Evolutionary conservation across 2,113 vertebrate species (phyloP).

Genomic region (Cheirogaleus medius): DNA sequence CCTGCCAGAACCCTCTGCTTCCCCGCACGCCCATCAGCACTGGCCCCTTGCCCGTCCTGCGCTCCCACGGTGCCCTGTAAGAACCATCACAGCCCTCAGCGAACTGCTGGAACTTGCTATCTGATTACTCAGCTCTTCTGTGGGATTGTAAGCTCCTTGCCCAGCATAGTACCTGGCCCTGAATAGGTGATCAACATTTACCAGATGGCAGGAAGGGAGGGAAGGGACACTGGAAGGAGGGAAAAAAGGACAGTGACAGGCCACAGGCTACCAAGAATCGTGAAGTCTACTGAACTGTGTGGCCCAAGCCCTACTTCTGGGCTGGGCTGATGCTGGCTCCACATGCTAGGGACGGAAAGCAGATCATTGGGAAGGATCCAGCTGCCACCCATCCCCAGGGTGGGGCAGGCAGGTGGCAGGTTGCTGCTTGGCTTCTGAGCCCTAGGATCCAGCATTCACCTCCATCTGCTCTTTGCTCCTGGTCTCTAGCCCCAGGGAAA

Average conservation of each 20-base stretch:
- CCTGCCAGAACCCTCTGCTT: background rate
- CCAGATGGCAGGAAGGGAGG: background rate
- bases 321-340: background rate
- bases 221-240: background rate
- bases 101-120: background rate
- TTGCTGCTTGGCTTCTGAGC: background rate
- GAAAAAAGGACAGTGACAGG: background rate
- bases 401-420: background rate
- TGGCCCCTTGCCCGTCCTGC: rapidly evolving
- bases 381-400: background rate
- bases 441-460: background rate
- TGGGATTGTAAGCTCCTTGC: background rate
- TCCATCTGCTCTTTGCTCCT: background rate
- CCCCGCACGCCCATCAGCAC: background rate
- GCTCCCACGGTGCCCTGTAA: too few relatives aligned
- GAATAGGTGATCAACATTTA: background rate
- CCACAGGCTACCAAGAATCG: background rate
- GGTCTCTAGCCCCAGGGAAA: background rate
- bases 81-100: background rate
- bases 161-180: background rate
- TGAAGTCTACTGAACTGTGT: background rate
- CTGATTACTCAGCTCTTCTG: background rate
- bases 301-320: background rate
- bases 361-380: background rate
- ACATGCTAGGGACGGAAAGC: background rate